Base-by-base conservation (phyloP, 2,888 invertebrate genomes). In the Sminthurides aquaticus region DNA sequence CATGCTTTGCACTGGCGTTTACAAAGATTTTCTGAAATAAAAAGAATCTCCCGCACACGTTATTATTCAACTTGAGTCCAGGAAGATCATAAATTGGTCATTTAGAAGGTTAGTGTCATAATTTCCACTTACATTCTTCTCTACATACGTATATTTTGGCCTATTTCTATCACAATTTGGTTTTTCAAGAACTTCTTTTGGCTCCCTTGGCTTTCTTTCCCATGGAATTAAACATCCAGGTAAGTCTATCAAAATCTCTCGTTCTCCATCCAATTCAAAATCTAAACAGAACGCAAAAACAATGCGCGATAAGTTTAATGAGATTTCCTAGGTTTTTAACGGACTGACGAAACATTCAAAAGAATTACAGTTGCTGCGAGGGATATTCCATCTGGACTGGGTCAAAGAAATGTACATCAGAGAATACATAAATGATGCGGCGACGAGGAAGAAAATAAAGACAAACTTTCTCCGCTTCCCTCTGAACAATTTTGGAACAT, bases 71-170 rank as follows among this genome's bases (percentile, higher is more conserved):
- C n/a, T n/a, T n/a, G n/a, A n/a, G n/a, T n/a, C n/a, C n/a, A n/a
- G n/a, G n/a, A n/a, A n/a, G n/a, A n/a, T n/a, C n/a, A n/a, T n/a
- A n/a, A n/a, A n/a, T n/a, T n/a, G n/a, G n/a, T n/a, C n/a, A n/a
- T n/a, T n/a, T n/a, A n/a, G n/a, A n/a, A n/a, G n/a, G n/a, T n/a
- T n/a, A n/a, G n/a, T n/a, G n/a, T 15, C 52, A 52, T 20, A 5
- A 52, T 20, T 8, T n/a, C 28, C 8, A 26, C 64, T 64, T 22
- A 64, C 64, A 55, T 64, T 60, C 34, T 55, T 57, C 48, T 27
- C 29, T 8, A 64, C 43, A 34, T 55, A 54, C 2, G 64, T 64
- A 22, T 59, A 49, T 18, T n/a, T 28, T 26, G 64, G 58, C 43
- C 58, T 25, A 49, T 29, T 64, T 24, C 20, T 25, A 52, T 58